phyloP scores from a whole-genome alignment of 2,113 vertebrate genomes.

The Indicator indicator region DNA sequence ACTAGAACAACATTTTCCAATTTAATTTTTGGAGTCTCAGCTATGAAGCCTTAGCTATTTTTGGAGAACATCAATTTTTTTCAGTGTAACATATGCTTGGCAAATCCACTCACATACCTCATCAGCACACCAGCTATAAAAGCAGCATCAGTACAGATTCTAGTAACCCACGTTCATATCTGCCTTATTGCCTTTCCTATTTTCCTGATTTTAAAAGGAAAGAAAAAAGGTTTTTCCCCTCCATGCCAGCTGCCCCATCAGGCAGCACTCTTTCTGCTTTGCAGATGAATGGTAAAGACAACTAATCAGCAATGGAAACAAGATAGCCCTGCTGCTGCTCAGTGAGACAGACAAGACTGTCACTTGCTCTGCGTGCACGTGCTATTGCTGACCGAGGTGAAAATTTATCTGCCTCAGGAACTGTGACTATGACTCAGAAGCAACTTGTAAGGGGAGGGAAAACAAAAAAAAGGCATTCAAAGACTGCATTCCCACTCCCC shows the following conservation, averaged over 20 bases:
- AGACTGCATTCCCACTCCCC: background rate
- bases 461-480: background rate
- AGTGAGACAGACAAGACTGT: background rate
- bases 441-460: background rate
- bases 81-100: background rate
- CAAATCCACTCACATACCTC: background rate
- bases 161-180: background rate
- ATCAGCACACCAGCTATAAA: background rate
- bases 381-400: background rate
- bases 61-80: background rate
- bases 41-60: background rate
- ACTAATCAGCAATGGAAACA: constrained; percentile 21
- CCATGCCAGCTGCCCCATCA: background rate
- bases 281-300: background rate
- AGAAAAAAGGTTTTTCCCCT: background rate
- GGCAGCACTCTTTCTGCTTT: background rate
- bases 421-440: background rate
- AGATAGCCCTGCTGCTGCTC: background rate
- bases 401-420: background rate
- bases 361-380: background rate
- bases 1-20: background rate
- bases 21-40: background rate
- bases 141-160: background rate
- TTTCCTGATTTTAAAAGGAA: background rate
- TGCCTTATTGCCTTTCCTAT: background rate